Base-by-base conservation (phyloP, 2,888 invertebrate species). In the Tetranychus truncatus region DNA sequence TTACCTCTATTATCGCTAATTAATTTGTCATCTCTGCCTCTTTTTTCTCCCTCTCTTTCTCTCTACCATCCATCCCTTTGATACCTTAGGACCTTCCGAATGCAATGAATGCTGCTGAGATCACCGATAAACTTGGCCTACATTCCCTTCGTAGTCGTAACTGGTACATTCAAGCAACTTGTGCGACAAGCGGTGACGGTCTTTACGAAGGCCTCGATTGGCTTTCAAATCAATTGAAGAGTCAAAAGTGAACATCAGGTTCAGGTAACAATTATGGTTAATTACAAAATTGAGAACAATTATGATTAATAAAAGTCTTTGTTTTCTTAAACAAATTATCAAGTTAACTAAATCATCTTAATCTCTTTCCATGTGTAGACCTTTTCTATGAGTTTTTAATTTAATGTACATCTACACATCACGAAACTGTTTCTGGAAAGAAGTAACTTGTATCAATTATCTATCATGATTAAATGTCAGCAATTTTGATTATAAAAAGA, bases 41-140 rank as follows among this genome's bases (percentile, higher is more conserved):
- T n/a, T 15, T 20, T 18, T 44, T 44, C 72, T 72, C 15, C 15
- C 45, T 45, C 34, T 72, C 8, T 72, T n/a, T 72, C 72, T 44
- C 67, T 67, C 67, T n/a, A 1, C 9, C n/a, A 18, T 67, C n/a
- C 67, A 21, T 21, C 21, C n/a, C 55, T 55, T 55, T 55, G 55
- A 2, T 15, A 9, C 9, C 15, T 11, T 34, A 72, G 73, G 79
- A 99, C 88, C 88, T 99, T 87, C 97, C 97, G 82, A 99, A 99
- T 85, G 97, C 97, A 81, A 99, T 99, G 97, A 96, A 95, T 85
- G 96, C 97, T 80, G 96, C 97, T 78, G 99, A 99, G 87, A 95
- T 99, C 81, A 99, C 97, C 81, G 99, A 99, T 86, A 99, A 97
- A 88, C 87, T 99, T 84, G 96, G 95, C 79, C 88, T 99, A 84